Percentiles rank a stretch among this genome's conserved stretches.
phyloP scores from a whole-genome alignment of 2,113 vertebrate genomes.

The Chaenogobius annularis region DNA sequence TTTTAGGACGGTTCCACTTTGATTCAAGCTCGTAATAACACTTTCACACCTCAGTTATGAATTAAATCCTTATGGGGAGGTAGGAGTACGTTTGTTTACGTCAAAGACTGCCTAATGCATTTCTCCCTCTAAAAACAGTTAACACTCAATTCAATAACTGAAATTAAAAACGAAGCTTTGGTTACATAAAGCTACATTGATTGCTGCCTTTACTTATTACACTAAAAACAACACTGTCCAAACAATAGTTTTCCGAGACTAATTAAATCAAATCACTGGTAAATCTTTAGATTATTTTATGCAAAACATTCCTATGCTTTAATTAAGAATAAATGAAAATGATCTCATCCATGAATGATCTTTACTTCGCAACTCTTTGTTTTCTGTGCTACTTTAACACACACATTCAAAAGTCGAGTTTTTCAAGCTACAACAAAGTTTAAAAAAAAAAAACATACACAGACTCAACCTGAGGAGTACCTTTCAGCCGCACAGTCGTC shows the following conservation, averaged over 20 bases:
- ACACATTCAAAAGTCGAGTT: background rate
- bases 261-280: background rate
- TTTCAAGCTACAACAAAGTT: background rate
- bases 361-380: background rate
- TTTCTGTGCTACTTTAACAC: background rate
- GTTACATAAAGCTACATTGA: background rate
- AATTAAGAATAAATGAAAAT: background rate
- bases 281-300: background rate
- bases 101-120: background rate
- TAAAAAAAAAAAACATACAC: background rate
- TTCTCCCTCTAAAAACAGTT: background rate
- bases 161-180: slow-evolving; percentile 6
- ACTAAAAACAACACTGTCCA: background rate
- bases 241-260: background rate
- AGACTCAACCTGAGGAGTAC: slow-evolving; percentile 3
- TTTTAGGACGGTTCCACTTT: slow-evolving; percentile 39
- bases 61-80: background rate
- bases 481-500: background rate
- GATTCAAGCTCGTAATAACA: slow-evolving; percentile 8
- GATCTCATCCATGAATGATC: background rate
- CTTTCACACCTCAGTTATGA: slow-evolving; percentile 34
- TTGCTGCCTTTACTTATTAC: background rate
- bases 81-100: background rate
- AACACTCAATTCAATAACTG: background rate
- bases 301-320: background rate